Base-by-base conservation (phyloP, 92 coral and sea anemone species). In the Diadumene lineata region DNA sequence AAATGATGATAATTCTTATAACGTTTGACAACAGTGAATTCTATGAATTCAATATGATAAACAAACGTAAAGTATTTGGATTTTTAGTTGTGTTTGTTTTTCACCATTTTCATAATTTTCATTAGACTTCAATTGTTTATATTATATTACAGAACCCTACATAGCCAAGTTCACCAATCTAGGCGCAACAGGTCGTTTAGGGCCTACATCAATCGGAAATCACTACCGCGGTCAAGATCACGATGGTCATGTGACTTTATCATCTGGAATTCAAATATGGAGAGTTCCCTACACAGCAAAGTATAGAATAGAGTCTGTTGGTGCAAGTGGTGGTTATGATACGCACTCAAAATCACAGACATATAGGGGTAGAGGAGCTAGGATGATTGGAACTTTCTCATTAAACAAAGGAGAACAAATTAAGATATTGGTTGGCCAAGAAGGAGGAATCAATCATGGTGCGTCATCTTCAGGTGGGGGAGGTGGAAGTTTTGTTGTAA, bases 361-460 rank as follows among this genome's bases (percentile, higher is more conserved):
- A 25, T 48, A 56, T 26, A 69, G 83, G 4, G 87, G 87, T 23
- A 81, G 88, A 9, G 88, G 88, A 43, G 84, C 88, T 58, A 67
- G 73, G 28, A 79, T 85, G 85, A 79, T 74, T 68, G 89, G 89
- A 32, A 77, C 79, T 33, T 85, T 85, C 55, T 31, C 62, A 29
- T 55, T 85, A 1, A 62, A 17, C 25, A 60, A 79, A 69, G 89
- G 89, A 44, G 85, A 85, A 25, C 46, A 29, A 1, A 58, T 85
- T 24, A 79, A 79, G 58, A 74, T 85, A 55, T 67, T 85, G 43
- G 89, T 79, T 50, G 89, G 89, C 25, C 89, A 85, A 43, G 85
- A 73, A 46, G 89, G 89, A 2, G 81, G 70, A 9, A 71, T 56
- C 28, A 84, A 73, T 78, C 50, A 3, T 43, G 29, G 0, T 43